A percentile compares a stretch with the other conserved stretches of the same genome.
These are phyloP conservation scores for Coremacera marginata DNA, from an alignment of 2,888 invertebrate genomes.

Conservation along the genomic window DNA sequence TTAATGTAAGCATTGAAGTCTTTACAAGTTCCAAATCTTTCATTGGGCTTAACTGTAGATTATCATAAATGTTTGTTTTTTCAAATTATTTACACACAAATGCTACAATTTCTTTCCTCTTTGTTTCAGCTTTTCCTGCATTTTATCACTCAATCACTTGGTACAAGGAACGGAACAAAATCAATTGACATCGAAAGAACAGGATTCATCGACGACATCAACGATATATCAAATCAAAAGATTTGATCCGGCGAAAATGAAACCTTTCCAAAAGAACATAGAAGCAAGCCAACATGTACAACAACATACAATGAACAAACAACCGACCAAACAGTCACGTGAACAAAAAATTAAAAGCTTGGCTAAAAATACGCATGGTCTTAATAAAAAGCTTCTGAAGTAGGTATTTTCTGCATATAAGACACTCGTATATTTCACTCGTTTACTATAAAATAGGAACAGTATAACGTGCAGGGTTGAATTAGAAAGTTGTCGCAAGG, in stretches of 20 bases:
- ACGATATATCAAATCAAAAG: conserved; percentile 59
- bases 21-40: too few relatives aligned
- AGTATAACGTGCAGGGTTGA: too few relatives aligned
- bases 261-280: conserved; percentile 41
- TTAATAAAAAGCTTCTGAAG: conserved; percentile 66
- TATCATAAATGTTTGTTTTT: background rate
- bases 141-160: conserved; percentile 50
- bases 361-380: conserved; percentile 60
- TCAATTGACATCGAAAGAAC: conserved; percentile 45
- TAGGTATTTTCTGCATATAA: conserved; percentile 52
- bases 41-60: background rate
- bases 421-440: background rate
- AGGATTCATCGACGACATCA: conserved; percentile 44
- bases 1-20: background rate
- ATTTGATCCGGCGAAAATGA: conserved; percentile 52
- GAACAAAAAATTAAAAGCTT: conserved; percentile 52
- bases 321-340: conserved; percentile 45
- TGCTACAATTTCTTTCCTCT: conserved; percentile 10
- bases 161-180: conserved; percentile 47
- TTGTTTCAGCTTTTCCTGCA: conserved; percentile 59
- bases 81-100: background rate
- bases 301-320: conserved; percentile 34
- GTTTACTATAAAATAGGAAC: too few relatives aligned
- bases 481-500: too few relatives aligned
- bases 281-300: conserved; percentile 39